Evolutionary conservation across 2,888 invertebrate genomes (phyloP), one percentile per base, ranked within the genome.

Genomic region (Adelognathus sp.): DNA sequence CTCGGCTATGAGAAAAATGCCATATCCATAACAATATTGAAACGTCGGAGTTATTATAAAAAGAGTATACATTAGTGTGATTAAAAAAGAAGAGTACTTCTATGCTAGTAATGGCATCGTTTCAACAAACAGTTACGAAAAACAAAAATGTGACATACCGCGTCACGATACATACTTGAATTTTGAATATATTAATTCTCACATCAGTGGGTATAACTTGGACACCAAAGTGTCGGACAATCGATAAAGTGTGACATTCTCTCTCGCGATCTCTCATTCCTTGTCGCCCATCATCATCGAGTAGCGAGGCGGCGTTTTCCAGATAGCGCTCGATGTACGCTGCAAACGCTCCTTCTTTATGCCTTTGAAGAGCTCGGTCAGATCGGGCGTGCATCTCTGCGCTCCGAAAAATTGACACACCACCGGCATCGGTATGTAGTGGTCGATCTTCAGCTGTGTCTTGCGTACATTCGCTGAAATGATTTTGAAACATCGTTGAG

Each of bases 281-380:
- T 9, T 18, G n/a, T 41, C 61, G 31, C 81, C 80, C 52, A 85
- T 82, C 87, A 94, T 90, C 86, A 93, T 92, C 1, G 94, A 93
- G 87, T 93, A 94, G 50, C 94, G 91, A 1, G 95, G 95, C 54
- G 96, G 95, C 7, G 95, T 95, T 82, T 94, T 93, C 96, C 96
- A 96, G 67, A 95, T 93, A 46, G 95, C 96, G 85, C 95, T 95
- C 0, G 96, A 96, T 41, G 95, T 95, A 46, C 96, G 93, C 89
- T 95, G 94, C 85, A 96, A 92, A 44, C 93, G 92, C 56, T 92
- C 92, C 60, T 94, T 93, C 90, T 95, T 95, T 81, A 96, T 95
- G 78, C 92, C 91, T 39, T 95, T 94, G 92, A 96, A 96, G 58
- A 96, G 93, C 79, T 93, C 93, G 71, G 93, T 91, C 77, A 96